Percentiles rank a stretch among this genome's conserved stretches.
Evolutionary conservation across 2,888 invertebrate genomes (phyloP).

Genomic region (Caenorhabditis sinica): DNA sequence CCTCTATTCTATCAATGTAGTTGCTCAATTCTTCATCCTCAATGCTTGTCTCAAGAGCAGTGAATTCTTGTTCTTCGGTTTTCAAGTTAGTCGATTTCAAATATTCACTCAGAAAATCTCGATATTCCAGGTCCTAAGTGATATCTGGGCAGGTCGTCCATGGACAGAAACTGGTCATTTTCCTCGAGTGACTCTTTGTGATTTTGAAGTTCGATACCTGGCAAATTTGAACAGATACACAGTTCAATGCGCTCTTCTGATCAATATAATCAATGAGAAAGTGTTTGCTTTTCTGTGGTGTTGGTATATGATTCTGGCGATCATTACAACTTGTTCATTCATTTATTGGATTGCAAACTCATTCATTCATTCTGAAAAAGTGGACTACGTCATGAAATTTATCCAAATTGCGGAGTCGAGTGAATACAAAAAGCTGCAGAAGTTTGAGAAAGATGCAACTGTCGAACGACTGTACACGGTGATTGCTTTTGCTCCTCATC

Average conservation of each 20-base stretch:
- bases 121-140: constrained; percentile 77
- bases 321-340: constrained; percentile 79
- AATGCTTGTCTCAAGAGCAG: constrained; percentile 81
- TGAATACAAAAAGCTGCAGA: constrained; percentile 67
- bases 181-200: constrained; percentile 82
- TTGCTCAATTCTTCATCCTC: constrained; percentile 80
- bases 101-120: too few species aligned
- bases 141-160: constrained; percentile 78
- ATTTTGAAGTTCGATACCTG: constrained; percentile 83
- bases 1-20: constrained; percentile 79
- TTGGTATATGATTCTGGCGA: constrained; percentile 81
- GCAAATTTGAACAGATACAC: constrained; percentile 83
- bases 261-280: constrained; percentile 83
- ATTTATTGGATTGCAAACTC: constrained; percentile 80
- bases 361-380: constrained; percentile 76
- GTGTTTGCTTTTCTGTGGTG: constrained; percentile 83
- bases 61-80: constrained; percentile 81
- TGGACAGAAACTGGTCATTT: constrained; percentile 83
- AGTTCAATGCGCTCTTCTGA: constrained; percentile 83
- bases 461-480: constrained; percentile 74
- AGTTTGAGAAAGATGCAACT: constrained; percentile 68
- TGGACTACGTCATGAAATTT: constrained; percentile 82
- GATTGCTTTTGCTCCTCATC: constrained; percentile 77
- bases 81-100: constrained; percentile 74
- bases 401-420: constrained; percentile 76